Base-by-base conservation (phyloP, 1,140 invertebrate species). In the Dendroctonus ponderosae region DNA sequence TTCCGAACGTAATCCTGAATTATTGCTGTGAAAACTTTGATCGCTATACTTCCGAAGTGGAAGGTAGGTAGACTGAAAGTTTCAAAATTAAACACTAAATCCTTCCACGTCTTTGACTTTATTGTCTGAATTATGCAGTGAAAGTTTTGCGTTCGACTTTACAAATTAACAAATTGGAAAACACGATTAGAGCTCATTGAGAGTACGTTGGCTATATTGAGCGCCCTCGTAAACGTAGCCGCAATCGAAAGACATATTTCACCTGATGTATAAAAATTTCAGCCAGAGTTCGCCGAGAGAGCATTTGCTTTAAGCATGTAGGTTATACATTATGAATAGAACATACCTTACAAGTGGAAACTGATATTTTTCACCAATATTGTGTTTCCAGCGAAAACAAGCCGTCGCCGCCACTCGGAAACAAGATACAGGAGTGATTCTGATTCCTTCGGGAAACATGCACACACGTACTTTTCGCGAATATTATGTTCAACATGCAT, bases 21-120 rank as follows among this genome's bases (percentile, higher is more conserved):
- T 51, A 51, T 51, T 51, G 26, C 49, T n/a, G 9, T 15, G 9
- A 51, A 51, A 51, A 51, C 9, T 51, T 51, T 51, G 9, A 51
- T 51, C n/a, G n/a, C 49, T 51, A 8, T 11, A 51, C 14, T 5
- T 14, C 7, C 26, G 2, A 11, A 51, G 14, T 7, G 49, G 49
- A 11, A 15, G 49, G 7, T n/a, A n/a, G n/a, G n/a, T 51, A 51
- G 49, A 51, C 7, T n/a, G n/a, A n/a, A 51, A 51, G 49, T 51
- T 51, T 51, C 26, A 51, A 51, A 51, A 51, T 51, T 51, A 51
- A 51, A 14, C 49, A 12, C 7, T 51, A 14, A 51, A 51, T 51
- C n/a, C 9, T 15, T 7, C 14, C 49, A 51, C n/a, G 7, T 12
- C 49, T 51, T 51, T 51, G 26, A 51, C 9, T 51, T 51, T 51